phyloP scores from a whole-genome alignment of 2,888 invertebrate genomes.

The Mesorhabditis spiculigera region DNA sequence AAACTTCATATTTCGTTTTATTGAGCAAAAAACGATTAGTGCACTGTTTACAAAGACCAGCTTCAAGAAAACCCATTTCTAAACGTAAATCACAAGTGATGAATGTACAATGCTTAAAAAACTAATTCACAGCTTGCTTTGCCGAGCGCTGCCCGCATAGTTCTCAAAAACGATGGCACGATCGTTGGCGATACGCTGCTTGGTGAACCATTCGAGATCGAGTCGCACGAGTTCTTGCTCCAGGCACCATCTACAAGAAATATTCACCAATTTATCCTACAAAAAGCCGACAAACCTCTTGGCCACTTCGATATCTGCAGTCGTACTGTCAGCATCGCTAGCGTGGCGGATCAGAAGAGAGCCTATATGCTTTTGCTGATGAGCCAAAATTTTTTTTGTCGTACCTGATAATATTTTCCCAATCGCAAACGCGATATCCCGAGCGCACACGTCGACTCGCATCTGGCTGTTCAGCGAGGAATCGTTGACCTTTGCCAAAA shows the following conservation, averaged over 20 bases:
- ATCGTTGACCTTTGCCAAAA: slow-evolving; percentile 25
- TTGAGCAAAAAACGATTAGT: too few species aligned
- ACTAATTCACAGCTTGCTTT: slow-evolving; percentile 12
- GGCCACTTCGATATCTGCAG: slow-evolving; percentile 37
- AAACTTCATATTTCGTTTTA: too few species aligned
- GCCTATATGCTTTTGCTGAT: slow-evolving; percentile 34
- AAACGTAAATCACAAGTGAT: too few species aligned
- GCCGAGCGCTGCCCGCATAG: slow-evolving; percentile 15
- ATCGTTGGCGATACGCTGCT: slow-evolving; percentile 28
- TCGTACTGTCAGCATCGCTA: slow-evolving; percentile 32
- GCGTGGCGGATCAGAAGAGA: slow-evolving; percentile 59
- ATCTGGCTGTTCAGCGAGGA: slow-evolving; percentile 19
- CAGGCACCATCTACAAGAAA: slow-evolving; percentile 24
- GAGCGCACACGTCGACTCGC: slow-evolving; percentile 60
- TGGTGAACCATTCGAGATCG: slow-evolving; percentile 26
- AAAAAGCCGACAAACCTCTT: slow-evolving; percentile 17
- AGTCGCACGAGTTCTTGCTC: slow-evolving; percentile 38
- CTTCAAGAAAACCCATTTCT: too few species aligned
- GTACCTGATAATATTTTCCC: slow-evolving; percentile 60
- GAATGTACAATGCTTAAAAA: too few species aligned
- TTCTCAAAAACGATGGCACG: slow-evolving; percentile 41
- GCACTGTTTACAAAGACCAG: too few species aligned
- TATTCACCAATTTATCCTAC: not conserved
- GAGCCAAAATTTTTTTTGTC: not conserved
- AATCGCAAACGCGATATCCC: slow-evolving; percentile 63